Percentiles rank a stretch among this genome's conserved stretches.
Conservation (phyloP, 2,113 vertebrate species). For the Cinclus cinclus region DNA sequence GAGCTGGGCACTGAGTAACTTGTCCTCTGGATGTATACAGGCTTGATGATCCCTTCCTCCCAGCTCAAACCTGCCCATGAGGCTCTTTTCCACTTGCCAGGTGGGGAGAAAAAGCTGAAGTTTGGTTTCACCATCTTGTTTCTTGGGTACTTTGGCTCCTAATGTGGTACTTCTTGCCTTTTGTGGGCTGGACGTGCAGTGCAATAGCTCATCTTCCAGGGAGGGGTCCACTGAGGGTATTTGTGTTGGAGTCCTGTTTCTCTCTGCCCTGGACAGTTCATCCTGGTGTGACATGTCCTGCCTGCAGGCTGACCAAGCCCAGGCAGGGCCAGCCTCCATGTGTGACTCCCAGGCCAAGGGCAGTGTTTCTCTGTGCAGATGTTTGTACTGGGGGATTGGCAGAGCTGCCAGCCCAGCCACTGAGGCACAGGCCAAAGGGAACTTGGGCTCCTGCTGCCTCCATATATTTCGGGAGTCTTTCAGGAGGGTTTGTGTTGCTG, state of each 20-base stretch:
- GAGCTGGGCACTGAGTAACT: neutral
- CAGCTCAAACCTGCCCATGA: neutral
- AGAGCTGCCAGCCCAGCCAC: neutral
- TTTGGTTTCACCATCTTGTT: neutral
- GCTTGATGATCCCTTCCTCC: neutral
- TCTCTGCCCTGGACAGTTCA: neutral
- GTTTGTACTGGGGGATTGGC: neutral
- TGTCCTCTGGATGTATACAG: neutral
- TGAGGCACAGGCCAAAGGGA: neutral
- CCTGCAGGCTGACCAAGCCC: neutral
- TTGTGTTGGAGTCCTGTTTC: neutral
- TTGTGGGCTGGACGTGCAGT: neutral
- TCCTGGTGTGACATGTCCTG: neutral
- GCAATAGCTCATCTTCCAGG: neutral
- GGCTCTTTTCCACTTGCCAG: neutral
- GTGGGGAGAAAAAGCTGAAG: neutral
- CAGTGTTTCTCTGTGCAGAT: neutral
- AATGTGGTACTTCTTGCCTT: neutral
- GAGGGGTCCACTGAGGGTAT: neutral
- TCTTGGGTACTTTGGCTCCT: neutral
- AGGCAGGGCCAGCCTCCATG: fast-evolving
- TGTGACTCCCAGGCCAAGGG: neutral
- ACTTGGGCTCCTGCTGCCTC: neutral
- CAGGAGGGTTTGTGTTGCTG: neutral
- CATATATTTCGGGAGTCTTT: fast-evolving